Evolutionary conservation across 2,113 vertebrate genomes (phyloP).

Genomic region (Poeciliopsis prolifica): DNA sequence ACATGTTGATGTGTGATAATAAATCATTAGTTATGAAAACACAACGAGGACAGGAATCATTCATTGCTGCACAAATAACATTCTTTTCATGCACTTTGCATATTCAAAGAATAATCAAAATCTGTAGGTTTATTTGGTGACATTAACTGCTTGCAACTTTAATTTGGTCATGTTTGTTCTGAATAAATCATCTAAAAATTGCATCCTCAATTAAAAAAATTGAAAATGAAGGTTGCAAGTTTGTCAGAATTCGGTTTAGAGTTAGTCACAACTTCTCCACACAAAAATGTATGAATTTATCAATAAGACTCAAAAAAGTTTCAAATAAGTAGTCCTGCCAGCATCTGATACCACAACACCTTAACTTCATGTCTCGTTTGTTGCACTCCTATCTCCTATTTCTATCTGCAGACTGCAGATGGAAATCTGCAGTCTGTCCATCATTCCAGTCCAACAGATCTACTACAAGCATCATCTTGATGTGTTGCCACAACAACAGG

Average conservation of each 20-base stretch:
- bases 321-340: background rate
- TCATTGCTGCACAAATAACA: background rate
- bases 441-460: conserved; percentile 22
- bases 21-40: background rate
- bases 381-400: background rate
- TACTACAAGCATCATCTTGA: conserved; percentile 28
- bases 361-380: background rate
- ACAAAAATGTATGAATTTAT: background rate
- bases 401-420: too few relatives aligned
- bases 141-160: background rate
- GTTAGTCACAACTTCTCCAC: background rate
- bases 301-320: background rate
- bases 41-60: background rate
- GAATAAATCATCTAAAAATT: conserved; percentile 6
- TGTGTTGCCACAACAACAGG: conserved; percentile 48
- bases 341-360: background rate
- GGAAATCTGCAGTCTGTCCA: background rate
- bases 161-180: background rate
- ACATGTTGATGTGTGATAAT: background rate
- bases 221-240: background rate
- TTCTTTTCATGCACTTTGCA: background rate
- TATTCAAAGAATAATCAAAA: background rate
- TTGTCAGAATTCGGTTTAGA: background rate
- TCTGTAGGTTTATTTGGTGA: background rate
- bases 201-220: background rate